Base-by-base conservation (phyloP, 2,888 invertebrate genomes). In the Pocota personata region DNA sequence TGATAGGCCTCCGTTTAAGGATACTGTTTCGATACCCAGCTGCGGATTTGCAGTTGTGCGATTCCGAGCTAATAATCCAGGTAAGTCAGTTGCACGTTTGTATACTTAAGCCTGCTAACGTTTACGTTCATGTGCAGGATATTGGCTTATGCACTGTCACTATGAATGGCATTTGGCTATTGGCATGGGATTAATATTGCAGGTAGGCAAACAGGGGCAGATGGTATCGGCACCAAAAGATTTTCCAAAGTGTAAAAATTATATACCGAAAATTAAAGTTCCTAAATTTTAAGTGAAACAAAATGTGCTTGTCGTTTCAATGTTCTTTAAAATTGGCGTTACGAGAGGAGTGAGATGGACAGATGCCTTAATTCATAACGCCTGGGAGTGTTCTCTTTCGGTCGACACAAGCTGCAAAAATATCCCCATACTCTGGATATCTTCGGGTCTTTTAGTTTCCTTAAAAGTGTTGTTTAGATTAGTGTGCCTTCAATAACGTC, bases 191-290 rank as follows among this genome's bases (percentile, higher is more conserved):
- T 73, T 91, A 14, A 80, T 90, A 27, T 8, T 90, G 10, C 90
- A 90, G 83, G 90, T 90, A 35, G 91, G 97, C 0, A 94, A 94
- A 57, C 89, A 93, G 35, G 91, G 93, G 21, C 95, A 97, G 89
- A 95, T 96, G 91, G 94, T 95, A 0, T 91, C 94, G 60, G 93
- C 95, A 0, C 97, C 97, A 0, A 48, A 19, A 4, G 95, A 95
- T 90, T 97, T 97, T 90, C 97, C 97, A 0, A 95, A 94, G 88
- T 97, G 97, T 90, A 96, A 96, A 10, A 95, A 95, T 76, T 97
- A 95, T 91, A 93, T 95, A 24, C 90, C 90, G 3, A 52, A 60
- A 32, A 75, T 88, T 14, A 69, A 37, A 24, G 14, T 30, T 12
- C 77, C 76, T 0, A 40, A 35, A 21, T 62, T 32, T 40, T 55